Conservation (phyloP, 2,113 vertebrate genomes). For the Bos javanicus region DNA sequence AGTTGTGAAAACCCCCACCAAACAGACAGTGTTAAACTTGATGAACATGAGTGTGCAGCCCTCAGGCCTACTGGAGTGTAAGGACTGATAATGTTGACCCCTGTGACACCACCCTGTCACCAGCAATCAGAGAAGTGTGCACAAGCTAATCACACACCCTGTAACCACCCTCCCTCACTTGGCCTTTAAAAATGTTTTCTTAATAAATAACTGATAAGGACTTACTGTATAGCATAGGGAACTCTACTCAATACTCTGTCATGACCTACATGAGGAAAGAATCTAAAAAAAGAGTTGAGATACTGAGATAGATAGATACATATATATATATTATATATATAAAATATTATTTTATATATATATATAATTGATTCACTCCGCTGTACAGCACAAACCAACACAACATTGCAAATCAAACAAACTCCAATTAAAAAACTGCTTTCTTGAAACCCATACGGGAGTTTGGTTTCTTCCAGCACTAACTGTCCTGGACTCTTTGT, state of each 20-base stretch:
- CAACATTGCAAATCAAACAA: not conserved
- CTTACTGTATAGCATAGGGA: not conserved
- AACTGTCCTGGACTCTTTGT: not conserved
- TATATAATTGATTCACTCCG: not conserved
- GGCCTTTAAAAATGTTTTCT: not conserved
- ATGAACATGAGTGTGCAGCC: not conserved
- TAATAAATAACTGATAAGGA: not conserved
- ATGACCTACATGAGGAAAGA: not conserved
- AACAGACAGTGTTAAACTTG: not conserved
- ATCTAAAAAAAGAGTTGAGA: not conserved
- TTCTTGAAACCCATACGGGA: not conserved
- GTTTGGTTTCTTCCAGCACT: not conserved
- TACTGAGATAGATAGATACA: not conserved
- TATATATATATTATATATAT: not conserved
- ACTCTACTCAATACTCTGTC: not conserved
- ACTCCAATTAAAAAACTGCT: not conserved
- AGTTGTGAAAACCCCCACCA: not conserved
- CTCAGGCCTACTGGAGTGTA: not conserved
- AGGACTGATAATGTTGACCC: not conserved
- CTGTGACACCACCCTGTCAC: not conserved
- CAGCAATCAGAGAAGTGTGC: not conserved
- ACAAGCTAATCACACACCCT: not conserved
- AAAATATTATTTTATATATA: not conserved
- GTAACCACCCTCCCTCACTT: not conserved
- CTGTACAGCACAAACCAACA: not conserved